Evolutionary conservation across 2,888 invertebrate genomes (phyloP).

Genomic region (Drosophila dives): DNA sequence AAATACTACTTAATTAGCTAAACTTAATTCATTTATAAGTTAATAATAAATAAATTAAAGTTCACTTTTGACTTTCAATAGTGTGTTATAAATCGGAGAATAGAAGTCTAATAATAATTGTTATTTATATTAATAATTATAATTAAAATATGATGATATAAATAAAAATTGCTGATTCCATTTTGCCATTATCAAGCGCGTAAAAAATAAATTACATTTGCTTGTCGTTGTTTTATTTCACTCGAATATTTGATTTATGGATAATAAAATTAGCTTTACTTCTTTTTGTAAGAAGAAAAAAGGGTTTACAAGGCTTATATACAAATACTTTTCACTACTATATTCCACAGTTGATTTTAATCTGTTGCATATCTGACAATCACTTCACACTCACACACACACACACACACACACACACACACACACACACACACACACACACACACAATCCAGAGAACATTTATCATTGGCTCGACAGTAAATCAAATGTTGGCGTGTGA

Average conservation of each 20-base stretch:
- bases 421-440: background rate
- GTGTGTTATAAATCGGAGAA: no score
- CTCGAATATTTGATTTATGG: no score
- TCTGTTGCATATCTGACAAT: constrained; percentile 35
- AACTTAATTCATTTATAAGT: no score
- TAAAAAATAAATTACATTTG: background rate
- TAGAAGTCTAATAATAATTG: no score
- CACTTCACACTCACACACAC: constrained; percentile 13
- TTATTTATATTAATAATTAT: no score
- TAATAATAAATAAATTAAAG: no score
- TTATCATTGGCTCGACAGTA: constrained; percentile 62
- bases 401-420: constrained; percentile 25
- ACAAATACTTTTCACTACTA: constrained; percentile 13
- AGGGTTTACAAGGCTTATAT: constrained; percentile 18
- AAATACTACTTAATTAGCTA: no score
- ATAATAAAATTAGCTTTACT: background rate
- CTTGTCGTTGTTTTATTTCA: background rate
- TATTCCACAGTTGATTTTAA: constrained; percentile 34
- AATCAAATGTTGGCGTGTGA: constrained; percentile 35
- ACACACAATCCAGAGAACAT: constrained; percentile 45
- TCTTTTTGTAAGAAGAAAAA: constrained; percentile 21
- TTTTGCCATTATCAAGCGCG: background rate
- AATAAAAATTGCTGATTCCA: no score
- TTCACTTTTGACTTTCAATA: no score
- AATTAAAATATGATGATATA: no score